phyloP scores from a whole-genome alignment of 2,113 vertebrate species.

The Apistogramma diplotaenia region DNA sequence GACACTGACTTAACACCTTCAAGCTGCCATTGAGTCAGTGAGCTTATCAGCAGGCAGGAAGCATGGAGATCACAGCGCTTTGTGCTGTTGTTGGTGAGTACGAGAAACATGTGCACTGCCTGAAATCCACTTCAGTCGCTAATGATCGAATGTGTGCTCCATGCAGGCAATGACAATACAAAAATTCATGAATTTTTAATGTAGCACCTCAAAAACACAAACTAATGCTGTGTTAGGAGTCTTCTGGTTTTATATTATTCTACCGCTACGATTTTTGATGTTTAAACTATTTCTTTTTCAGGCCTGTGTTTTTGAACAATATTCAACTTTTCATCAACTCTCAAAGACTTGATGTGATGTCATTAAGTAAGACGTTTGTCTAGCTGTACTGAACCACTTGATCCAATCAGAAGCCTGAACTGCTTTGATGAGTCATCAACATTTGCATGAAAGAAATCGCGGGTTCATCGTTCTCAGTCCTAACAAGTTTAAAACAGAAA shows the following conservation, averaged over 20 bases:
- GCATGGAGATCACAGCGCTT: not conserved
- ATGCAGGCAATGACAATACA: not conserved
- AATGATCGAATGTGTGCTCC: not conserved
- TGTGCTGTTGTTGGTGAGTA: slow-evolving; percentile 2
- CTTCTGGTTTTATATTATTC: no score
- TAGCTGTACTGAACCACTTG: no score
- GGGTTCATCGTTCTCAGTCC: no score
- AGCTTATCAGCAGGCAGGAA: accelerated
- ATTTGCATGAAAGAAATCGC: no score
- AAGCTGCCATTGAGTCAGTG: not conserved
- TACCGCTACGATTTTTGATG: no score
- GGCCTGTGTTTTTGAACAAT: not conserved
- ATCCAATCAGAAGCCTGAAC: not conserved
- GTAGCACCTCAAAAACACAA: not conserved
- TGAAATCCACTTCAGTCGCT: accelerated
- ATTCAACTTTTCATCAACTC: accelerated
- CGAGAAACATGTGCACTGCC: accelerated
- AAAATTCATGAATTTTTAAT: no score
- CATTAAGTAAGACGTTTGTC: no score
- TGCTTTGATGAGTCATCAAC: no score
- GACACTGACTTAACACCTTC: not conserved
- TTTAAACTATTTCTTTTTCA: not conserved
- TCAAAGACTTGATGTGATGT: accelerated
- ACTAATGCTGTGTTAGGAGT: not conserved
- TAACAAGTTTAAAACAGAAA: accelerated